Percentiles rank a stretch among this genome's conserved stretches.
Conservation (phyloP, 1,140 invertebrate species). For the Meteorus sp. region DNA sequence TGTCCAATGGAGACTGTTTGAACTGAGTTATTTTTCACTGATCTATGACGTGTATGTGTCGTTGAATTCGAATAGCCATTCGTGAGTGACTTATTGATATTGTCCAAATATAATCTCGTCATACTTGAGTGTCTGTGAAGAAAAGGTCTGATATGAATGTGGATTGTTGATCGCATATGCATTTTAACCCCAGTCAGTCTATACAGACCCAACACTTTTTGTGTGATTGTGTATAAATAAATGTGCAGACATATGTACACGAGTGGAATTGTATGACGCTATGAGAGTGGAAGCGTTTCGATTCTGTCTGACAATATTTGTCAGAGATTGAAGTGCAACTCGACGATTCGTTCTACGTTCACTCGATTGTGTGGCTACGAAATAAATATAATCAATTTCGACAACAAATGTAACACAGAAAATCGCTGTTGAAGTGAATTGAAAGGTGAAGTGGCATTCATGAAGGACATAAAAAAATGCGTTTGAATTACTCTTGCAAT, state of each 20-base stretch:
- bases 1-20: slow-evolving; percentile 1
- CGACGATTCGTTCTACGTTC: slow-evolving; percentile 11
- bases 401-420: neutral
- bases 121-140: neutral
- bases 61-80: neutral
- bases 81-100: slow-evolving; percentile 10
- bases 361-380: neutral
- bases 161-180: no score
- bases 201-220: no score
- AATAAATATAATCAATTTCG: slow-evolving; percentile 19
- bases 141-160: no score
- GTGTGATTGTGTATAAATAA: neutral
- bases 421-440: neutral
- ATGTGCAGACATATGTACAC: neutral
- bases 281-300: slow-evolving; percentile 11
- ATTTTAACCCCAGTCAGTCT: no score
- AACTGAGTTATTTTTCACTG: slow-evolving; percentile 1
- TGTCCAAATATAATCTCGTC: neutral
- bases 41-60: slow-evolving; percentile 12
- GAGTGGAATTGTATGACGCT: slow-evolving; percentile 1
- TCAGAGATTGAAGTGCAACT: slow-evolving; percentile 1
- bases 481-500: no score
- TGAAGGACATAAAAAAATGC: no score
- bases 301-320: slow-evolving; percentile 25
- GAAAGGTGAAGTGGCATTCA: neutral